Percentiles rank a stretch among this genome's conserved stretches.
Conservation (phyloP, 2,797 vertebrate genomes). For the Atherinosoma microstoma region DNA sequence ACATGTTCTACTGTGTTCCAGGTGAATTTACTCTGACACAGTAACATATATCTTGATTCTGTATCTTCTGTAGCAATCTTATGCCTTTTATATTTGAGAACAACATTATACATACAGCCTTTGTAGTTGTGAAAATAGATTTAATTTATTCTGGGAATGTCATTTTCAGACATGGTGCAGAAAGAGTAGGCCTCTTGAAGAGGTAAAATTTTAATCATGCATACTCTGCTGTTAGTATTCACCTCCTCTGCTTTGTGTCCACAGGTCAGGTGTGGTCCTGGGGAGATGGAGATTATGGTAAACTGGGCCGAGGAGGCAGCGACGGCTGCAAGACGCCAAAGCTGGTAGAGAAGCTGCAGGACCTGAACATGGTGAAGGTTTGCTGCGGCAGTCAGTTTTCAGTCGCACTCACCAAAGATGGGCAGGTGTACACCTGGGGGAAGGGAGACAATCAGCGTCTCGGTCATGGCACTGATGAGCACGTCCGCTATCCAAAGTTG, state of each 20-base stretch:
- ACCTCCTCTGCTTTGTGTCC: constrained; percentile 13
- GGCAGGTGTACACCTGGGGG: constrained; percentile 98
- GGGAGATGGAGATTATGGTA: constrained; percentile 98
- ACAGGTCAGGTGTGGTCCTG: constrained; percentile 98
- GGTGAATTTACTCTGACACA: too few species aligned
- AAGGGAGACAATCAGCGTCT: constrained; percentile 98
- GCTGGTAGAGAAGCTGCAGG: constrained; percentile 96
- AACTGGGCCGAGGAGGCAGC: constrained; percentile 95
- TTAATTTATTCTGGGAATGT: too few species aligned
- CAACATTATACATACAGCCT: too few species aligned
- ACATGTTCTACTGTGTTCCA: too few species aligned
- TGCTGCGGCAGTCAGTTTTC: constrained; percentile 98
- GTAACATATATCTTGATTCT: too few species aligned
- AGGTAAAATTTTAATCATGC: too few species aligned
- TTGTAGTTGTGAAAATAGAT: too few species aligned
- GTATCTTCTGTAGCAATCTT: too few species aligned
- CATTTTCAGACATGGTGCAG: too few species aligned
- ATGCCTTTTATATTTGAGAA: too few species aligned
- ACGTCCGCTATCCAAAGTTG: constrained; percentile 96
- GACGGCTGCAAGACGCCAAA: constrained; percentile 98
- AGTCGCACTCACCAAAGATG: constrained; percentile 94
- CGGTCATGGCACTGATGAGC: constrained; percentile 96
- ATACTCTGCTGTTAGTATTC: too few species aligned
- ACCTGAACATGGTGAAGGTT: constrained; percentile 94
- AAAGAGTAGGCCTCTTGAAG: too few species aligned